Base-by-base conservation (phyloP, 2,888 invertebrate genomes). In the Nasonovia ribisnigri region DNA sequence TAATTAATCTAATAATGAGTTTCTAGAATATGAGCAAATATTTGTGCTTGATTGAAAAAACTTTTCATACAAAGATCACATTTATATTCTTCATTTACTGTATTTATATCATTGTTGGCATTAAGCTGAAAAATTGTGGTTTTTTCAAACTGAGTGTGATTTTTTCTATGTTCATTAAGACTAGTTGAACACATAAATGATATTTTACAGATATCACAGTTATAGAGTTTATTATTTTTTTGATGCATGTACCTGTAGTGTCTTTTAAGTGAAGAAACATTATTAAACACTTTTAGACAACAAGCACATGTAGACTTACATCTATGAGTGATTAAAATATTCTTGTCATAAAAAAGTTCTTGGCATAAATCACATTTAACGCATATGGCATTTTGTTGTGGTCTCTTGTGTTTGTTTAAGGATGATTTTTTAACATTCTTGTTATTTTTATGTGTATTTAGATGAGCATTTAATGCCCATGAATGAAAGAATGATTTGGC, bases 1-100 rank as follows among this genome's bases (percentile, higher is more conserved):
- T 77, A 42, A 20, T 77, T 36, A 77, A 77, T 16, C 54, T 54
- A 88, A 48, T 90, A 60, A 86, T 93, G 93, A 90, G 60, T 93
- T 67, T 84, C 10, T n/a, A 93, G n/a, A 90, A 93, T 93, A 67
- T 93, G 93, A 87, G 48, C 3, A 90, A 20, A 10, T 51, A 93
- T 86, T 51, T 93, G 67, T 67, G 29, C 13, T 93, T 86, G 90
- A 13, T 46, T 87, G 4, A n/a, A 2, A 42, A 90, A 86, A 60
- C 51, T 43, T 84, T 67, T 24, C 24, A 16, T 60, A 87, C 93
- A 93, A 93, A 90, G 42, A 90, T 93, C 93, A 93, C 93, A 93
- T 60, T 67, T 90, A 87, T 42, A 90, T 13, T 84, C 43, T 84
- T 89, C 46, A 24, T 89, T 77, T 26, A 8, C 29, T 16, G 26